Conservation (phyloP, 2,888 invertebrate genomes). For the Melitaea athalia region DNA sequence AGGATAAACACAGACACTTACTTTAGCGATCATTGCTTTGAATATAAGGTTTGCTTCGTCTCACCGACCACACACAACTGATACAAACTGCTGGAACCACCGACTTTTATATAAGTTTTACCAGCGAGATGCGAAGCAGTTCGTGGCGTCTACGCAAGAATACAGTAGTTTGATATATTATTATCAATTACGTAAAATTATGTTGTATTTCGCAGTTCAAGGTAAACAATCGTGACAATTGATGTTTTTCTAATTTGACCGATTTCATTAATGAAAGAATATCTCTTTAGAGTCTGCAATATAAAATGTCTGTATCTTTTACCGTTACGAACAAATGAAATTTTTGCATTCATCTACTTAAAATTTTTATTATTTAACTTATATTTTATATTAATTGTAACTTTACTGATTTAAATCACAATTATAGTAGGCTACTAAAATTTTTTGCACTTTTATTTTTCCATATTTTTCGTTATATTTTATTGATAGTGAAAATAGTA, state of each 20-base stretch:
- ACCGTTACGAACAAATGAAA: not conserved
- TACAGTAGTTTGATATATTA: slow-evolving; percentile 79
- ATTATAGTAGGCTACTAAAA: no score
- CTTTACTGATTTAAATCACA: no score
- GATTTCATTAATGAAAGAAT: slow-evolving; percentile 14
- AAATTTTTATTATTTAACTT: not conserved
- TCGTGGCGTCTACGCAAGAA: slow-evolving; percentile 72
- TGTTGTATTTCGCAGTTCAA: slow-evolving; percentile 68
- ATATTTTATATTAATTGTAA: not conserved
- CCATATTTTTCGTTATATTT: no score
- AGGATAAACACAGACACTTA: slow-evolving; percentile 61
- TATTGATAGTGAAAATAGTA: no score
- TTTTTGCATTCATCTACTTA: not conserved
- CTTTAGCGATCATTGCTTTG: slow-evolving; percentile 79
- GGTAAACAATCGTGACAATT: slow-evolving; percentile 57
- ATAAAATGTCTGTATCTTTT: not conserved
- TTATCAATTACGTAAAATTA: slow-evolving; percentile 78
- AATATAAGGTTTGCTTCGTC: slow-evolving; percentile 75
- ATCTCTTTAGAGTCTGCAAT: not conserved
- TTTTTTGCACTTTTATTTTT: no score
- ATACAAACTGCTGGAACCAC: slow-evolving; percentile 61
- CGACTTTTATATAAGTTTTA: slow-evolving; percentile 78
- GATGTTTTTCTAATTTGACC: slow-evolving; percentile 28
- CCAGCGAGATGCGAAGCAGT: slow-evolving; percentile 67
- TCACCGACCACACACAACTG: slow-evolving; percentile 80